Evolutionary conservation across 2,888 invertebrate species (phyloP), one percentile per base, ranked within the genome.

Genomic region (Diarsia dahlii): DNA sequence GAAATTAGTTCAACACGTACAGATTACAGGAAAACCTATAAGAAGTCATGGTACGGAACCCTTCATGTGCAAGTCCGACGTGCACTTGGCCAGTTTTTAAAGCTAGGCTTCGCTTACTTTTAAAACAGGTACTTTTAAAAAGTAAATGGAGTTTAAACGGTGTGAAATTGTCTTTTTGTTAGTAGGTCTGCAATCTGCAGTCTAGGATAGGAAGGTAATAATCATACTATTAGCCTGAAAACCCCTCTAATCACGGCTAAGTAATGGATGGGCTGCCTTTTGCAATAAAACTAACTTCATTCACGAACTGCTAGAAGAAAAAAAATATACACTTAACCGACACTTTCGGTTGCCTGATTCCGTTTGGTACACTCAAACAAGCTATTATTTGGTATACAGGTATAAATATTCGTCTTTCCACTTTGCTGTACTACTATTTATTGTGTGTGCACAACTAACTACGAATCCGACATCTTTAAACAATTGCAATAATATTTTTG

Each of bases 121-220:
- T 28, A 66, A 60, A 78, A 65, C 60, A 12, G 10, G 58, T 64
- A 50, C 48, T 81, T 71, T 62, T 69, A 46, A 46, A 48, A 67
- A 62, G 28, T 67, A 77, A 81, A 39, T 72, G 65, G n/a, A 34
- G 23, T 66, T 72, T 65, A 70, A 81, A 46, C 81, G 60, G 48
- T 60, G 64, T 13, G 56, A 62, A 54, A 18, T 78, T 56, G n/a
- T 58, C 50, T 79, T 78, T 58, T 58, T 58, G 28, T 28, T 48
- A 48, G 58, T 28, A 18, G 58, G 58, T 58, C 58, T 56, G 56
- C 56, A 23, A 56, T 56, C 23, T 56, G 23, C 28, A 28, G 3
- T 20, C 39, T 54, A n/a, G 18, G 10, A 52, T 56, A 23, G 13
- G 13, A 13, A 45, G 45, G 34, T 64, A 13, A 45, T 65, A 52